Percentiles rank a stretch among this genome's conserved stretches.
Evolutionary conservation across 2,113 vertebrate genomes (phyloP).

Genomic region (Cyprinodon brontotheroides): DNA sequence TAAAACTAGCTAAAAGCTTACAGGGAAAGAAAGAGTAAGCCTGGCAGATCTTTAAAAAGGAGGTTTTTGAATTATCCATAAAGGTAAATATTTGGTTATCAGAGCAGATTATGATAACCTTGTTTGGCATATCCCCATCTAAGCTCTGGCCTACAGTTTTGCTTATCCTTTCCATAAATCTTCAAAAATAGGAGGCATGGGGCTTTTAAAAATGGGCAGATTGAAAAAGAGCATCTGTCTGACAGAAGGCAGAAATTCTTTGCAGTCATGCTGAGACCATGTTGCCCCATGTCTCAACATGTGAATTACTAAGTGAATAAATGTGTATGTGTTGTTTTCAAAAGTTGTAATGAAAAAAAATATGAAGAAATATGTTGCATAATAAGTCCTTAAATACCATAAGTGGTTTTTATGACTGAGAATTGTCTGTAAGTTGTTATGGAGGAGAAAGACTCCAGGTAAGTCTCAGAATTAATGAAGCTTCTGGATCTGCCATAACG

Average conservation of each 20-base stretch:
- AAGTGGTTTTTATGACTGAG: not conserved
- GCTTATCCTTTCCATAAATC: conserved; percentile 8
- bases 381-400: not conserved
- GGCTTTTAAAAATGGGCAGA: conserved; percentile 35
- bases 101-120: conserved; percentile 16
- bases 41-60: no score
- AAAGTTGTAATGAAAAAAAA: not conserved
- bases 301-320: not conserved
- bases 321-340: not conserved
- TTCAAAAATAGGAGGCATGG: not conserved
- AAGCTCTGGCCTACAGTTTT: conserved; percentile 1
- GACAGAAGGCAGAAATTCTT: conserved; percentile 44
- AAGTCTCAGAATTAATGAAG: no score
- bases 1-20: no score
- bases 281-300: not conserved
- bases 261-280: not conserved
- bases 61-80: not conserved
- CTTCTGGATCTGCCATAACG: no score
- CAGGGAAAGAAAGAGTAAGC: no score
- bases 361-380: not conserved
- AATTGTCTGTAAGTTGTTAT: not conserved
- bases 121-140: not conserved
- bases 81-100: not conserved
- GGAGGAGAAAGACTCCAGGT: not conserved
- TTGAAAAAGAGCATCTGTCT: conserved; percentile 41